These are phyloP conservation scores for Diachasma alloeum DNA, from an alignment of 1,140 invertebrate species.

Conservation along the genomic window DNA sequence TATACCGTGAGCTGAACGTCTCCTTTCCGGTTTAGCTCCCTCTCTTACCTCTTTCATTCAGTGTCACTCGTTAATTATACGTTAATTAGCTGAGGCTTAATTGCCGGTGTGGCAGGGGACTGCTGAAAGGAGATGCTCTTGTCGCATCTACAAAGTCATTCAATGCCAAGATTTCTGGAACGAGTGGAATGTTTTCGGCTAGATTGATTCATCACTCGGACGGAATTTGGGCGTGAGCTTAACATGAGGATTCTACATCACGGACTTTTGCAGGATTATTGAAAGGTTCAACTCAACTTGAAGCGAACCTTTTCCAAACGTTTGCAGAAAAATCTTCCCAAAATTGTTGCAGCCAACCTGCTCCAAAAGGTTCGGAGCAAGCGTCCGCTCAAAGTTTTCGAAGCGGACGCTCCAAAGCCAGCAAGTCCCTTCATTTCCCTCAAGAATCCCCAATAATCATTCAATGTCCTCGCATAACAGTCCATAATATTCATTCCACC, in stretches of 20 bases:
- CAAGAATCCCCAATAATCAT: neutral
- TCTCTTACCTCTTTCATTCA: slow-evolving; percentile 52
- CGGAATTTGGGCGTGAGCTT: too few species aligned
- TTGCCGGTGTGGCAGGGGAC: slow-evolving; percentile 45
- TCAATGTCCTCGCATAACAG: neutral
- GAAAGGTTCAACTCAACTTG: too few species aligned
- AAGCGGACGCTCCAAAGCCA: too few species aligned
- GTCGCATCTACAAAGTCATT: neutral
- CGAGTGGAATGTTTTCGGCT: neutral
- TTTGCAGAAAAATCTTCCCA: too few species aligned
- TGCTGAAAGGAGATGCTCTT: slow-evolving; percentile 13
- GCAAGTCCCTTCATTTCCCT: too few species aligned
- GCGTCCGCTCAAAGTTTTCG: too few species aligned
- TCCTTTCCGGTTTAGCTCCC: slow-evolving; percentile 7
- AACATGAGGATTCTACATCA: too few species aligned
- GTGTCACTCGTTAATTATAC: slow-evolving; percentile 64
- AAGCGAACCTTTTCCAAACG: too few species aligned
- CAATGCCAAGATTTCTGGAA: neutral
- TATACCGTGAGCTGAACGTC: slow-evolving; percentile 10
- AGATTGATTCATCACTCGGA: neutral
- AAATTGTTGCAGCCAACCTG: too few species aligned
- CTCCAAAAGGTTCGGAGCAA: too few species aligned
- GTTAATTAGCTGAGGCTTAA: slow-evolving; percentile 62
- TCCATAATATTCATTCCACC: neutral
- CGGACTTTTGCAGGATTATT: too few species aligned